Evolutionary conservation across 2,888 invertebrate genomes (phyloP), one percentile per base, ranked within the genome.

Genomic region (Drosophila hamatofila): DNA sequence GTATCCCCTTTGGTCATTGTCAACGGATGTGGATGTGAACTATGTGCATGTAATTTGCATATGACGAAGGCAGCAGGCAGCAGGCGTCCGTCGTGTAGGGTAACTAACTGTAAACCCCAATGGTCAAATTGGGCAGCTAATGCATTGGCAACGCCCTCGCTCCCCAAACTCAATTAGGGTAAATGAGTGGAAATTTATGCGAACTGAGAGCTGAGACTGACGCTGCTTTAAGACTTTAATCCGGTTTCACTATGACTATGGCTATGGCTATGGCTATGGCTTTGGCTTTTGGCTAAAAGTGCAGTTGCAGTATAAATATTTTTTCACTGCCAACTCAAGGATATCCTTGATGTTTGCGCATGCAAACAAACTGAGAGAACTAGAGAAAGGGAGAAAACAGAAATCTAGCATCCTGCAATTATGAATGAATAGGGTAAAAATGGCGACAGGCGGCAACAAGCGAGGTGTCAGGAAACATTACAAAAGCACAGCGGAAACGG

Each of bases 271-370:
- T 23, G 35, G 14, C 35, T 35, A 30, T 74, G 46, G 46, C 54
- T 65, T 42, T 44, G 44, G 27, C 51, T 37, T 16, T 23, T 55
- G 25, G 70, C 68, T 30, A 51, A 80, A 77, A 60, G 59, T 72
- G 80, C 75, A 75, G 59, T 44, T 46, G 55, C 62, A 75, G 55
- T 63, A 65, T 42, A 80, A 83, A 82, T 85, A 82, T 88, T 88
- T 89, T 75, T 80, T 80, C 86, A 85, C 76, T 75, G 88, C 66
- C 88, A 88, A 76, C 88, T 86, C 83, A 89, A 89, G 86, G 86
- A 89, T 89, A 81, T 89, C 90, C 86, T 78, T 85, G 85, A 74
- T 84, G 82, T 82, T 81, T 87, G 82, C 82, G 44, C 49, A 39
- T 58, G 25, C 14, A n/a, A 21, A 39, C 18, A 30, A n/a, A 30